Base-by-base conservation (phyloP, 2,888 invertebrate genomes). In the Epinotia ramella region DNA sequence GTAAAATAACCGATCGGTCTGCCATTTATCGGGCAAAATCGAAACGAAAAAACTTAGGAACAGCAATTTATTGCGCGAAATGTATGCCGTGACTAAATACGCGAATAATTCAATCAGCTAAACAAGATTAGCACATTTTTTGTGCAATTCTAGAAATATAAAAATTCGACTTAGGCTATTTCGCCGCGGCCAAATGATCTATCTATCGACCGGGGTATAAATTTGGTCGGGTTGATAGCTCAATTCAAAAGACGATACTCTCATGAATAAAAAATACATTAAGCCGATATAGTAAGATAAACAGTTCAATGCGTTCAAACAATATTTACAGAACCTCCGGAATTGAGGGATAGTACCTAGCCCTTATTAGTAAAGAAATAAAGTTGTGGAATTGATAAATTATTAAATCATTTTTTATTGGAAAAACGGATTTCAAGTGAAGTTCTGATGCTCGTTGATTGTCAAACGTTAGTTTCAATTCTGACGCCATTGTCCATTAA, bases 201-300 rank as follows among this genome's bases (percentile, higher is more conserved):
- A 84, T 82, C 79, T 81, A 78, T 79, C 77, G 81, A 78, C 77
- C 73, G 77, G 75, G 77, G 80, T 82, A 84, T 84, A 81, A 83
- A 80, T 78, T 74, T 62, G 73, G 85, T 78, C 74, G 80, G 78
- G 77, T 82, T 87, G 89, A 90, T 90, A 88, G 83, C 88, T 90
- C 88, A 89, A 90, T 85, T 81, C 81, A 77, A 78, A 79, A 80
- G 81, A 81, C 83, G 81, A 80, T 81, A 76, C 70, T 73, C 86
- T 89, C 88, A 90, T 90, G 89, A 90, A 90, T 90, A 90, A 89
- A 89, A 89, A 85, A 84, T 80, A 81, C 87, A 89, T 90, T 89
- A 88, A 82, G 84, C 82, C 80, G 79, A 80, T 79, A 77, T 71
- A 59, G 76, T 79, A 74, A 75, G 79, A 81, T 81, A 83, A 80